Base-by-base conservation (phyloP, 2,113 vertebrate species). In the Burhinus oedicnemus region DNA sequence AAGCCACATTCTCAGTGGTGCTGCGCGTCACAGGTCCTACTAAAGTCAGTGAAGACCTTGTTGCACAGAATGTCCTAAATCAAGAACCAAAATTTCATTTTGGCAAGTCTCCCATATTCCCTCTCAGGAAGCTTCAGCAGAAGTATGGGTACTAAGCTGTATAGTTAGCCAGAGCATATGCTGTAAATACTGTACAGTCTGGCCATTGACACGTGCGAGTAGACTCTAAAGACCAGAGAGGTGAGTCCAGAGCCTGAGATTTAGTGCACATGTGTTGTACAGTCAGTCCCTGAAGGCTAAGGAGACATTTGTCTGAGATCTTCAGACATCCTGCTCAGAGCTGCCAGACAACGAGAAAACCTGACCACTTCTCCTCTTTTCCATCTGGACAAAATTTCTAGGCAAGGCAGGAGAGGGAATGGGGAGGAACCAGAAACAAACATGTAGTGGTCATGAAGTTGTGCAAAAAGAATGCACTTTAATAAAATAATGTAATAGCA, bases 361-460 rank as follows among this genome's bases (percentile, higher is more conserved):
- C 1, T 77, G 25, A 23, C 34, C 13, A 12, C 23, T 89, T 94
- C 66, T 16, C 64, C 15, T 75, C 10, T 30, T 90, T 66, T 62
- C n/a, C 13, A 23, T 74, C 40, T 77, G 36, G 27, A n/a, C 9
- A 86, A 69, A 69, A 70, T 54, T 65, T 91, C 5, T 57, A 51
- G 32, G 27, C 2, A 3, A 12, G 30, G 12, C 7, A 1, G 4
- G 3, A 32, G 22, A 19, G 19, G 6, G 8, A 69, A 15, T 71
- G 12, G 15, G 8, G 9, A 81, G 22, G 15, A 76, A 40, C 2
- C 12, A 32, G 52, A 47, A 90, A 62, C 26, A 23, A 20, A 77
- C 8, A 29, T 8, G 1, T 85, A 68, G 18, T 65, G 72, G 15
- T 11, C 1, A 0, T 32, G 30, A 91, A 69, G n/a, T 8, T 88